These are phyloP conservation scores for Fabriciana adippe DNA, from an alignment of 2,888 invertebrate species.

Conservation along the genomic window DNA sequence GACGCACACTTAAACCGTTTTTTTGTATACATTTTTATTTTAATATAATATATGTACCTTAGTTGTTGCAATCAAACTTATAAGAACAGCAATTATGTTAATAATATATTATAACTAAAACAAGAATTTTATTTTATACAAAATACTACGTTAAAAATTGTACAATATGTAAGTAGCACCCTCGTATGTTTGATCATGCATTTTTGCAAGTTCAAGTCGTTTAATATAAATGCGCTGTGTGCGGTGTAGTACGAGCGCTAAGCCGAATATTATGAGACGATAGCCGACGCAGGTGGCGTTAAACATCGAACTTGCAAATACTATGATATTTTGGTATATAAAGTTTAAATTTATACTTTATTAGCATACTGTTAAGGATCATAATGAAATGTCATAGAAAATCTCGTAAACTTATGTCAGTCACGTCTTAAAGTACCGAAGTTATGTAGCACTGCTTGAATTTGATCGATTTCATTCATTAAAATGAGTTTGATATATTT, in stretches of 20 bases:
- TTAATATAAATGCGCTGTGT: conserved; percentile 49
- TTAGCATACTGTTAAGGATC: background rate
- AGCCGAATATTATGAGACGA: conserved; percentile 83
- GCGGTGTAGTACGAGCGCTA: conserved; percentile 58
- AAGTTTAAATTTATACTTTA: conserved; percentile 40
- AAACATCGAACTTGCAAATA: conserved; percentile 70
- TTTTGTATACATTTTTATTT: background rate
- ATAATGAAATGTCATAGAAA: conserved; percentile 48
- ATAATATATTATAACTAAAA: too few relatives aligned
- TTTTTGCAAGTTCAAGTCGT: conserved; percentile 49
- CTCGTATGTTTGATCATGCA: conserved; percentile 26
- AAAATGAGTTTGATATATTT: conserved; percentile 2
- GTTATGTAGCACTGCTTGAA: conserved; percentile 32
- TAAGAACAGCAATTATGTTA: too few relatives aligned
- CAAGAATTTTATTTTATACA: too few relatives aligned
- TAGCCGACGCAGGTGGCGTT: conserved; percentile 76
- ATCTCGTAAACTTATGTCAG: conserved; percentile 45
- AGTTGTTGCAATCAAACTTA: too few relatives aligned
- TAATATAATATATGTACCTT: too few relatives aligned
- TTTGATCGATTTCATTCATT: conserved; percentile 36
- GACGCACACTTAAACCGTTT: background rate
- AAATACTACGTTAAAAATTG: background rate
- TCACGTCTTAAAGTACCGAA: conserved; percentile 41
- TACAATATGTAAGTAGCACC: background rate
- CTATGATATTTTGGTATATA: conserved; percentile 29